Conservation (phyloP, 1,140 invertebrate genomes). For the Acyrthosiphon pisum region DNA sequence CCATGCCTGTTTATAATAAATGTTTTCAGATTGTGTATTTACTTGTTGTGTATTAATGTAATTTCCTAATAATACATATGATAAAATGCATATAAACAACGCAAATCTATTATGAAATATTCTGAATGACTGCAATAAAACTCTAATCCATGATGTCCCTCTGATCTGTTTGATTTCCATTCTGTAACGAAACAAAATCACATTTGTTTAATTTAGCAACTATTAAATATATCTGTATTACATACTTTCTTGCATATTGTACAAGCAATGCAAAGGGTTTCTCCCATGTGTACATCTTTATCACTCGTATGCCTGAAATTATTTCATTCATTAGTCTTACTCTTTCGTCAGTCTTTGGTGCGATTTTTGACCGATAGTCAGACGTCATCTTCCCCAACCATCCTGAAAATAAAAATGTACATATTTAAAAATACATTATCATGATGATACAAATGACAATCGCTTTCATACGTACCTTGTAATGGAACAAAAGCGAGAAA, state of each 20-base stretch:
- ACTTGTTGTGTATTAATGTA: conserved; percentile 78
- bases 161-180: conserved; percentile 71
- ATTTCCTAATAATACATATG: conserved; percentile 75
- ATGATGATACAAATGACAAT: no score
- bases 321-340: no score
- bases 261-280: conserved; percentile 75
- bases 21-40: background rate
- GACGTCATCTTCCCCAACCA: no score
- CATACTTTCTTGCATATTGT: conserved; percentile 66
- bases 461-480: conserved; percentile 69
- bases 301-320: no score
- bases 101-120: conserved; percentile 78
- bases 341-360: no score
- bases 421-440: no score
- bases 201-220: background rate
- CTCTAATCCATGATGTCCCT: conserved; percentile 74
- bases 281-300: no score
- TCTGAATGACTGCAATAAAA: conserved; percentile 76
- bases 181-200: conserved; percentile 60
- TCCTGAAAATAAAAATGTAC: no score
- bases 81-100: conserved; percentile 78
- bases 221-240: conserved; percentile 76
- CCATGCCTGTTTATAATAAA: background rate
- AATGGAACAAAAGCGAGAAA: conserved; percentile 83
- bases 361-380: no score